phyloP scores from a whole-genome alignment of 2,797 vertebrate genomes.

The Gymnocypris eckloni region DNA sequence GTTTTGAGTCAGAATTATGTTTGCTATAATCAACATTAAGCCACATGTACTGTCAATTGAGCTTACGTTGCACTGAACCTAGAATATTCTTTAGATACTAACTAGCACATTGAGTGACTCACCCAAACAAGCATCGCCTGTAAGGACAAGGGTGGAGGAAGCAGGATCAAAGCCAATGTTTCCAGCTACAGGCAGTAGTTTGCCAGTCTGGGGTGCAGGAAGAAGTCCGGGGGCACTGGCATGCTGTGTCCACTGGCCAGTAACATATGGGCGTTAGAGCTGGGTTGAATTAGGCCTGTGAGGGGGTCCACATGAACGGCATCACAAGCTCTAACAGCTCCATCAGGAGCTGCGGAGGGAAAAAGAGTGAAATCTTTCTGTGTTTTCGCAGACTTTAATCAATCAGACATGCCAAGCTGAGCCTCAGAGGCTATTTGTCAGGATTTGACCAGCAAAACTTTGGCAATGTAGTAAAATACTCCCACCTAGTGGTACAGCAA shows the following conservation, averaged over 20 bases:
- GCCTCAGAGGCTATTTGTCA: slow-evolving; percentile 2
- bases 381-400: slow-evolving; percentile 23
- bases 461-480: slow-evolving; percentile 2
- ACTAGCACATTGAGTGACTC: slow-evolving; percentile 24
- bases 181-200: slow-evolving; percentile 82
- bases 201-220: slow-evolving; percentile 86
- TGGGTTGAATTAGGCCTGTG: slow-evolving; percentile 81
- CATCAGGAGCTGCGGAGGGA: slow-evolving; percentile 71
- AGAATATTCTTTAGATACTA: neutral
- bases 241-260: slow-evolving; percentile 77
- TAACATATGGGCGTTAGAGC: slow-evolving; percentile 76
- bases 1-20: neutral
- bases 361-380: slow-evolving; percentile 28
- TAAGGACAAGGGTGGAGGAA: slow-evolving; percentile 77
- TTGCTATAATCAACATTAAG: neutral
- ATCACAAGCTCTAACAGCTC: slow-evolving; percentile 64
- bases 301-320: slow-evolving; percentile 72
- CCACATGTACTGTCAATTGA: neutral
- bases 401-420: slow-evolving; percentile 24
- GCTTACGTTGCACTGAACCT: neutral
- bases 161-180: slow-evolving; percentile 84
- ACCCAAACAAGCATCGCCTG: slow-evolving; percentile 76
- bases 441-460: slow-evolving; percentile 24
- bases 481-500: slow-evolving; percentile 13
- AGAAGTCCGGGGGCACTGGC: slow-evolving; percentile 78